A percentile compares a stretch with the other conserved stretches of the same genome.
These are phyloP conservation scores for Drosophila fuyamai DNA, from an alignment of 1,140 invertebrate species.

Conservation along the genomic window DNA sequence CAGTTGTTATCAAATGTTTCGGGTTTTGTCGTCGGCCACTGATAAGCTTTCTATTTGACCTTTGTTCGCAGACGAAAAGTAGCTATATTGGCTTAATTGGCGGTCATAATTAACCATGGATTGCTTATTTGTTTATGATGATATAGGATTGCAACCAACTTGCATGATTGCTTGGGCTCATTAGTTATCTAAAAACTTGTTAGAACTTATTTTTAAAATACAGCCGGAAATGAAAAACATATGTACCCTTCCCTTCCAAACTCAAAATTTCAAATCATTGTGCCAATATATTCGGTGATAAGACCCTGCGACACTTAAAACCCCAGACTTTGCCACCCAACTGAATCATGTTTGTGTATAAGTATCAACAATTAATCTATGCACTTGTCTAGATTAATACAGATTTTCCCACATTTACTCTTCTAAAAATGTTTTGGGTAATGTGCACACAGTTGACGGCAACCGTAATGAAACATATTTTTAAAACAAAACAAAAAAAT, in stretches of 20 bases:
- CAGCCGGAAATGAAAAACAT: conserved; percentile 20
- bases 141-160: conserved; percentile 4
- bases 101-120: conserved; percentile 53
- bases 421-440: conserved; percentile 20
- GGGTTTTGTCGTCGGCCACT: conserved; percentile 47
- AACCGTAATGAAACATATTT: conserved; percentile 25
- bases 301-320: conserved; percentile 14
- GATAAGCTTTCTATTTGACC: conserved; percentile 61
- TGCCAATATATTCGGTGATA: conserved; percentile 8
- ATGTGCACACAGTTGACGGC: conserved; percentile 13
- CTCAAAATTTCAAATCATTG: conserved; percentile 4
- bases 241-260: neutral
- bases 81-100: conserved; percentile 11
- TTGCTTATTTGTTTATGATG: conserved; percentile 21
- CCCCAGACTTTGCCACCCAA: conserved; percentile 23
- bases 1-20: conserved; percentile 42
- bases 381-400: conserved; percentile 23
- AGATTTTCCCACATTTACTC: conserved; percentile 25
- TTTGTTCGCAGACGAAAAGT: conserved; percentile 48
- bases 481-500: conserved; percentile 22
- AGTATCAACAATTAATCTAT: conserved; percentile 22
- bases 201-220: neutral
- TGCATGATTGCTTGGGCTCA: no score
- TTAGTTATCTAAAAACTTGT: neutral
- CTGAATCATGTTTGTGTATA: conserved; percentile 7